These are phyloP conservation scores for Drosophila conformis DNA, from an alignment of 2,888 invertebrate genomes.

Conservation along the genomic window DNA sequence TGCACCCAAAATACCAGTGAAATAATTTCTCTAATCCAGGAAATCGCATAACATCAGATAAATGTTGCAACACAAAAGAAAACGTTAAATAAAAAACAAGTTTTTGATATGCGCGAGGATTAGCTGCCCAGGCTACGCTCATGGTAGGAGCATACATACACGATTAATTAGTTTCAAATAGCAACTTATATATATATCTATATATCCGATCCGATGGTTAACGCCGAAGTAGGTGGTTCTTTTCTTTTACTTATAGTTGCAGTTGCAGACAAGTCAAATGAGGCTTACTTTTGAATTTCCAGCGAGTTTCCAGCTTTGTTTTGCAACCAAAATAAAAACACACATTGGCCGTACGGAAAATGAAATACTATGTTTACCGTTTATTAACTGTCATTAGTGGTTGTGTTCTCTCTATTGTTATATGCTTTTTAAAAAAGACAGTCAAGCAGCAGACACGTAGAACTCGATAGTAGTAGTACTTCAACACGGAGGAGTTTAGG, in stretches of 20 bases:
- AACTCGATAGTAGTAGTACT: conserved; percentile 7
- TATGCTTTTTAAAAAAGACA: conserved; percentile 29
- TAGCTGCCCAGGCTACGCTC: not conserved
- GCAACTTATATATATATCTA: no score
- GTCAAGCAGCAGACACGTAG: conserved; percentile 32
- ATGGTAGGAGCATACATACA: not conserved
- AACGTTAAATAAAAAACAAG: no score
- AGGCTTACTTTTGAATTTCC: not conserved
- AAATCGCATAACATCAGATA: no score
- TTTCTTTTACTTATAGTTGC: no score
- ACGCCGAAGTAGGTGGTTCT: not conserved
- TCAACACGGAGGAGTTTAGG: conserved; percentile 47
- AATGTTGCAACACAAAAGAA: no score
- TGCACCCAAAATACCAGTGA: not conserved
- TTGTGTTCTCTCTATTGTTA: not conserved
- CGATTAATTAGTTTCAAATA: not conserved
- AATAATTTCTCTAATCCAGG: not conserved
- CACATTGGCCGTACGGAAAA: conserved; percentile 10
- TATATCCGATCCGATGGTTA: not conserved
- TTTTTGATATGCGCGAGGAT: not conserved
- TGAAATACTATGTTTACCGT: conserved; percentile 55
- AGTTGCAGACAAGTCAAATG: not conserved
- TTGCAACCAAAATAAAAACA: not conserved
- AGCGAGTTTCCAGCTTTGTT: not conserved
- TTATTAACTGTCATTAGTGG: conserved; percentile 49